Evolutionary conservation across 2,113 vertebrate species (phyloP).

Genomic region (Atherinomorus stipes): DNA sequence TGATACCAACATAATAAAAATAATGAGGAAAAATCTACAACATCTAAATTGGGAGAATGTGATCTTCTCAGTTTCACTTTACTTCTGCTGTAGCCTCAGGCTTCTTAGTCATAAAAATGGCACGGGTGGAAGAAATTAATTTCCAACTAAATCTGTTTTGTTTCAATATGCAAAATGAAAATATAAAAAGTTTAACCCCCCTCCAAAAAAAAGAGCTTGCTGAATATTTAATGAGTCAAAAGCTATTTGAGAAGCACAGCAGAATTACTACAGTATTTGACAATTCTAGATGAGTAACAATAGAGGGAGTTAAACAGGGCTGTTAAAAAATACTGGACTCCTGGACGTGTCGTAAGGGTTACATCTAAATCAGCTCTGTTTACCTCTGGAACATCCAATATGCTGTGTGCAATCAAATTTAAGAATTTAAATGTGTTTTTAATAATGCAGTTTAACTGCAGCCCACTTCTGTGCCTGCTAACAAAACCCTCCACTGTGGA

Average conservation of each 20-base stretch:
- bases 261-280: neutral
- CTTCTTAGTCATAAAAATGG: neutral
- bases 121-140: constrained; percentile 24
- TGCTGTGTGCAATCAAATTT: constrained; percentile 32
- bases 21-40: constrained; percentile 28
- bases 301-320: neutral
- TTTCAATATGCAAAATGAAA: constrained; percentile 39
- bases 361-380: constrained; percentile 19
- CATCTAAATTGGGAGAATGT: constrained; percentile 28
- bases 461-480: constrained; percentile 16
- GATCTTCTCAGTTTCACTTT: constrained; percentile 36
- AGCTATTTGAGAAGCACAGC: constrained; percentile 10
- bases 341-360: neutral
- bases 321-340: neutral
- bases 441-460: constrained; percentile 56
- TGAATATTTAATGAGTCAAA: constrained; percentile 30
- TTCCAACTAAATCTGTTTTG: constrained; percentile 22
- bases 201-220: constrained; percentile 1
- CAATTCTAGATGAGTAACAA: neutral
- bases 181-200: constrained; percentile 11
- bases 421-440: constrained; percentile 44
- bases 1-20: constrained; percentile 34
- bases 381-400: neutral
- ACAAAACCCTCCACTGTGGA: constrained; percentile 34
- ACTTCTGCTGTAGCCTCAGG: constrained; percentile 14